These are phyloP conservation scores for Stictonetta naevosa DNA, from an alignment of 2,113 vertebrate species.

Conservation along the genomic window DNA sequence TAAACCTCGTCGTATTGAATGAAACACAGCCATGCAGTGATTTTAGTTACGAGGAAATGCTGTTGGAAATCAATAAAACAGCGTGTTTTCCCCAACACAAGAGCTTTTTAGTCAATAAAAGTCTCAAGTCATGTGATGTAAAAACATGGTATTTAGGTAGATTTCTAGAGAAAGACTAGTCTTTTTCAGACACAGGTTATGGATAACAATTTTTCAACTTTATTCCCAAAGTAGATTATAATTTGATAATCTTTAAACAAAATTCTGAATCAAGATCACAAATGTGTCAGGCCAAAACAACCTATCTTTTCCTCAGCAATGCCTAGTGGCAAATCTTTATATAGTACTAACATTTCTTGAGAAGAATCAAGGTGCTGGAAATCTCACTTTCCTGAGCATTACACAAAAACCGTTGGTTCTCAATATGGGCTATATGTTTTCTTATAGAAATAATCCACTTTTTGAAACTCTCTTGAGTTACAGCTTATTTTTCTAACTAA, in stretches of 20 bases:
- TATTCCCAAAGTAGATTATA: not conserved
- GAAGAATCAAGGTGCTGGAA: not conserved
- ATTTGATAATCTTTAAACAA: not conserved
- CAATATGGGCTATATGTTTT: not conserved
- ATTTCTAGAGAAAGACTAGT: slow-evolving; percentile 11
- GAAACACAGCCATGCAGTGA: not conserved
- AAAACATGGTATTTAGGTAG: slow-evolving; percentile 41
- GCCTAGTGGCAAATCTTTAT: not conserved
- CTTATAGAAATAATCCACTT: not conserved
- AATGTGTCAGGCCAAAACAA: not conserved
- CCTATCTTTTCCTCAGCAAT: not conserved
- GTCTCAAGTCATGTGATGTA: slow-evolving; percentile 19
- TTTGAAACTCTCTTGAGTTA: not conserved
- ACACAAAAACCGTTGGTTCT: not conserved
- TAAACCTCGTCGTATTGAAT: slow-evolving; percentile 16
- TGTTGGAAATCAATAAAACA: slow-evolving; percentile 49
- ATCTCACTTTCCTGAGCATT: not conserved
- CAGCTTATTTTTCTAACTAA: not conserved
- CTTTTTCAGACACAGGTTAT: not conserved
- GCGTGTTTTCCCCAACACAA: slow-evolving; percentile 11
- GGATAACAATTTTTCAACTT: not conserved
- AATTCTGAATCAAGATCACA: not conserved
- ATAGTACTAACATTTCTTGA: not conserved
- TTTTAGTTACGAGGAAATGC: slow-evolving; percentile 46
- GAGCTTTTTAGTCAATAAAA: slow-evolving; percentile 49